Conservation (phyloP, 2,113 vertebrate genomes). For the Sylvietta virens region DNA sequence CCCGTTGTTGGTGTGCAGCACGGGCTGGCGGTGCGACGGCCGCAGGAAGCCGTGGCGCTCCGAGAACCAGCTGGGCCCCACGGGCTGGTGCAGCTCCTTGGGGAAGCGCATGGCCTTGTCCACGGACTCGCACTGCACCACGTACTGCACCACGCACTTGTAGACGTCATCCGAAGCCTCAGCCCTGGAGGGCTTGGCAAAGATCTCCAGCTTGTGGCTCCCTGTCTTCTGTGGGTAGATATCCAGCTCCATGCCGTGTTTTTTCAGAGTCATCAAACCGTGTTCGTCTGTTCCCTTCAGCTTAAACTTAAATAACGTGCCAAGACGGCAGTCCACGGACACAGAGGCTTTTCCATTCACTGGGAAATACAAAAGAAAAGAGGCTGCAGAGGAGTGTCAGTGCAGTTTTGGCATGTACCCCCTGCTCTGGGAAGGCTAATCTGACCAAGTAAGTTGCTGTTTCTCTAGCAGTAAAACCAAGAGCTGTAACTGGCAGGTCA, state of each 20-base stretch:
- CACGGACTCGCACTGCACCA: slow-evolving; percentile 68
- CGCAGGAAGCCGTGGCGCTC: slow-evolving; percentile 74
- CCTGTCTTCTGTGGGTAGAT: slow-evolving; percentile 74
- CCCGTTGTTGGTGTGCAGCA: slow-evolving; percentile 75
- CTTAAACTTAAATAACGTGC: slow-evolving; percentile 69
- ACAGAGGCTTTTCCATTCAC: slow-evolving; percentile 77
- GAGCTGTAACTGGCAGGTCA: background rate
- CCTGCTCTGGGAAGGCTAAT: background rate
- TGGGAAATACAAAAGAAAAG: slow-evolving; percentile 26
- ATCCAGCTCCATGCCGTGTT: slow-evolving; percentile 77
- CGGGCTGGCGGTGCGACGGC: slow-evolving; percentile 59
- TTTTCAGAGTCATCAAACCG: slow-evolving; percentile 72
- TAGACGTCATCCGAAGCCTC: background rate
- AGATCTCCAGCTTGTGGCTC: slow-evolving; percentile 75
- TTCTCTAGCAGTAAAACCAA: background rate
- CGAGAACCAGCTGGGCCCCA: slow-evolving; percentile 80
- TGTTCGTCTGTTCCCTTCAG: slow-evolving; percentile 70
- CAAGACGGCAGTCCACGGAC: slow-evolving; percentile 67
- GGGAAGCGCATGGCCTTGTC: slow-evolving; percentile 64
- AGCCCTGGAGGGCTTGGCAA: slow-evolving; percentile 63
- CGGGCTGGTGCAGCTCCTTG: slow-evolving; percentile 67
- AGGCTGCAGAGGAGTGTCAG: background rate
- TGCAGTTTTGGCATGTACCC: background rate
- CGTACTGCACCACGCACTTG: slow-evolving; percentile 65
- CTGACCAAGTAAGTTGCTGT: background rate